These are phyloP conservation scores for Drosophila rufa DNA, from an alignment of 1,140 invertebrate species.

Conservation along the genomic window DNA sequence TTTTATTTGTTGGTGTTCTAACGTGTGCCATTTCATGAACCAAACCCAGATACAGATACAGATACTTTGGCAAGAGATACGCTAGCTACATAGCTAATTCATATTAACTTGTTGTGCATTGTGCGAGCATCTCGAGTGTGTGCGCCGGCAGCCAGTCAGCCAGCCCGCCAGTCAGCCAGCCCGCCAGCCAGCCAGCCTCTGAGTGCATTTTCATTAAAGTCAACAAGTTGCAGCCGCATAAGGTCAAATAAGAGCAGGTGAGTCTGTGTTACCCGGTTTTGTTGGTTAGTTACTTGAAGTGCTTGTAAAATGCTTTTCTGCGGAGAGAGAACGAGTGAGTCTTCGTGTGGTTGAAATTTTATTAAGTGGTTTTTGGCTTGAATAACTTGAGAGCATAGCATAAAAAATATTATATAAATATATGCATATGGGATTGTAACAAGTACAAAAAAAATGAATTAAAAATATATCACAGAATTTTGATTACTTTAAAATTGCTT, in stretches of 20 bases:
- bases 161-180: neutral
- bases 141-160: conserved; percentile 11
- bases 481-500: too few relatives aligned
- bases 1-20: conserved; percentile 40
- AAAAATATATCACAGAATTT: neutral
- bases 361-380: conserved; percentile 29
- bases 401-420: conserved; percentile 7
- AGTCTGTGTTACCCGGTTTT: conserved; percentile 48
- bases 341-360: conserved; percentile 25
- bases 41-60: conserved; percentile 41
- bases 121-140: conserved; percentile 21
- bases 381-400: conserved; percentile 1
- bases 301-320: conserved; percentile 55
- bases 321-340: conserved; percentile 1
- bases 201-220: conserved; percentile 79
- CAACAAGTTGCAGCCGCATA: conserved; percentile 75
- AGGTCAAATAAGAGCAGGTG: conserved; percentile 62
- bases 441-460: too few relatives aligned
- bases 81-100: conserved; percentile 44
- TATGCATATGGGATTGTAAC: neutral
- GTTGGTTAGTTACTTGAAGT: conserved; percentile 42
- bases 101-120: conserved; percentile 71
- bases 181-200: conserved; percentile 17
- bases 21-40: conserved; percentile 59
- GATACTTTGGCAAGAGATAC: conserved; percentile 16